Conservation (phyloP, 2,113 vertebrate species). For the Clarias magur region DNA sequence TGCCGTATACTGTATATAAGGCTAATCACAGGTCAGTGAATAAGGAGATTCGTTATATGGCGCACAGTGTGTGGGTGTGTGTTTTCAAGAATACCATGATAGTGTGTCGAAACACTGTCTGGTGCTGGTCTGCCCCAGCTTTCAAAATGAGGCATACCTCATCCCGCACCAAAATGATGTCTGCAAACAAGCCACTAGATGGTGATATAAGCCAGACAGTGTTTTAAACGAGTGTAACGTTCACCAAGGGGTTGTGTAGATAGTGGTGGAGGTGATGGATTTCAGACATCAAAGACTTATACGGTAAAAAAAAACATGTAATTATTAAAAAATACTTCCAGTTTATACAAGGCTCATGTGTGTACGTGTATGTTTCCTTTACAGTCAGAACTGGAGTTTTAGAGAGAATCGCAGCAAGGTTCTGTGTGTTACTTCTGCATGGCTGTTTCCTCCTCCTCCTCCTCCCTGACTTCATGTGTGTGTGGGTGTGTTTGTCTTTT, state of each 20-base stretch:
- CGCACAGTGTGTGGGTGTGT: too few relatives aligned
- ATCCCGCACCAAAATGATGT: too few relatives aligned
- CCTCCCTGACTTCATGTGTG: neutral
- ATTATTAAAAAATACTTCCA: neutral
- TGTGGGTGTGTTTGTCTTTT: slow-evolving; percentile 10
- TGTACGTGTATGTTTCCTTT: neutral
- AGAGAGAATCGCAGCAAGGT: neutral
- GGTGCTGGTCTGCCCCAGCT: neutral
- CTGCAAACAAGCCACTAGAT: neutral
- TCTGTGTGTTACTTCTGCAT: neutral
- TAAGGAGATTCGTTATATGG: too few relatives aligned
- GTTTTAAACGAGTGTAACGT: neutral
- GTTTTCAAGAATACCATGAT: neutral
- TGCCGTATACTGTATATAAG: too few relatives aligned
- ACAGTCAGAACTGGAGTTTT: neutral
- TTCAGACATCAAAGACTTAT: neutral
- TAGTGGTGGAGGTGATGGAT: neutral
- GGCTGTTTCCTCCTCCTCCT: neutral
- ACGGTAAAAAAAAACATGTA: too few relatives aligned
- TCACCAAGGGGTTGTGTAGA: neutral
- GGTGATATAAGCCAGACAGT: neutral
- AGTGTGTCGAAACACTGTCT: neutral
- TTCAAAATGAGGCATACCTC: neutral
- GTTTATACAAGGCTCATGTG: neutral
- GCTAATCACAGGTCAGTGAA: too few relatives aligned